Percentiles rank a stretch among this genome's conserved stretches.
These are phyloP conservation scores for Chironomus tepperi DNA, from an alignment of 1,140 invertebrate genomes.

Conservation along the genomic window DNA sequence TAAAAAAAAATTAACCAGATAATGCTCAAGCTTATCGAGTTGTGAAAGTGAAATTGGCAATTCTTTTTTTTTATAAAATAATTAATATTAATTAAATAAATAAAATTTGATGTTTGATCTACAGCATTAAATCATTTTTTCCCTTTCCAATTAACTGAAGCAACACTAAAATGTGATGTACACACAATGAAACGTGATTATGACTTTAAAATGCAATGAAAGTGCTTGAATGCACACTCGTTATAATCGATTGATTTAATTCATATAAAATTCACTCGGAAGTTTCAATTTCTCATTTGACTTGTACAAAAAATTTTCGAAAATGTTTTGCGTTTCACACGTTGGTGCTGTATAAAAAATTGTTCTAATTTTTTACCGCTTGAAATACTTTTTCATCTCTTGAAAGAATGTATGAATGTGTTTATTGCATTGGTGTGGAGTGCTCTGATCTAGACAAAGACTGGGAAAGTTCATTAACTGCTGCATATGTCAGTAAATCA, in stretches of 20 bases:
- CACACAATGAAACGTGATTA: not conserved
- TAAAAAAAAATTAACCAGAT: too few relatives aligned
- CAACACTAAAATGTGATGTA: not conserved
- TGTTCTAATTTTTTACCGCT: too few relatives aligned
- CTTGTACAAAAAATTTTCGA: not conserved
- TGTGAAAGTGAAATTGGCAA: not conserved
- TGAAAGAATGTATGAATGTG: too few relatives aligned
- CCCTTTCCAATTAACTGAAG: constrained; percentile 1
- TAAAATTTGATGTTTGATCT: not conserved
- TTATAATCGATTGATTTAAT: not conserved
- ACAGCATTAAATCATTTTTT: not conserved
- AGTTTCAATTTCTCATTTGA: not conserved
- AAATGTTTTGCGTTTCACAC: not conserved
- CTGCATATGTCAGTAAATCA: too few relatives aligned
- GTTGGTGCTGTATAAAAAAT: not conserved
- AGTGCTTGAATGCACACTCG: not conserved
- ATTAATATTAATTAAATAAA: not conserved
- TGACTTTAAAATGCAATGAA: not conserved
- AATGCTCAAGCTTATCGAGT: not conserved
- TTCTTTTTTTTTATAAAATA: not conserved
- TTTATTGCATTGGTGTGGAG: too few relatives aligned
- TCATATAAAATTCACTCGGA: not conserved
- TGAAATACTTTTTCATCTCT: too few relatives aligned
- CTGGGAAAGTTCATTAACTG: too few relatives aligned
- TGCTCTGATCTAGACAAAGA: too few relatives aligned